phyloP scores from a whole-genome alignment of 2,113 vertebrate species.

The Phodopus roborovskii region DNA sequence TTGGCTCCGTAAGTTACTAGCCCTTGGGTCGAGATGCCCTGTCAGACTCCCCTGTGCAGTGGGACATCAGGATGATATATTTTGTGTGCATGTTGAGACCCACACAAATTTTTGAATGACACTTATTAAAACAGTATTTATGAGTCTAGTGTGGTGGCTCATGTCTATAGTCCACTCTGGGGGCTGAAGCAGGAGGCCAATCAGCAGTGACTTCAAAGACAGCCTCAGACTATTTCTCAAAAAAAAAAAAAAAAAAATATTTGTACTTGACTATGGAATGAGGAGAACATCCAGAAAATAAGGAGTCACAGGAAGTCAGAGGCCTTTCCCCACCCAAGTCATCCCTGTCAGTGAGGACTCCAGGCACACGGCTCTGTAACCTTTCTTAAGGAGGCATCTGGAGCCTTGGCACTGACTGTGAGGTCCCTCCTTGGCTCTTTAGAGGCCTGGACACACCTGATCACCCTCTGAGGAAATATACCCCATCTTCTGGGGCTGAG shows the following conservation, averaged over 20 bases:
- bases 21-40: neutral
- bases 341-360: neutral
- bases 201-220: neutral
- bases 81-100: neutral
- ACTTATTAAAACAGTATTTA: neutral
- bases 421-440: neutral
- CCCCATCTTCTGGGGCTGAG: neutral
- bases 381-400: neutral
- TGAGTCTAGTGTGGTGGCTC: neutral
- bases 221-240: neutral
- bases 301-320: rapidly evolving
- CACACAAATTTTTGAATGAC: no score
- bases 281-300: neutral
- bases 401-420: neutral
- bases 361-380: neutral
- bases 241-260: neutral
- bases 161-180: neutral
- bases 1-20: no score
- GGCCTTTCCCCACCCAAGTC: neutral
- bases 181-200: neutral
- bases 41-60: neutral
- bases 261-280: neutral
- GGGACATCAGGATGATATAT: no score
- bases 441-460: neutral
- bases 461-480: neutral